A percentile compares a stretch with the other conserved stretches of the same genome.
Conservation (phyloP, 2,888 invertebrate genomes). For the Odontomyia ornata region DNA sequence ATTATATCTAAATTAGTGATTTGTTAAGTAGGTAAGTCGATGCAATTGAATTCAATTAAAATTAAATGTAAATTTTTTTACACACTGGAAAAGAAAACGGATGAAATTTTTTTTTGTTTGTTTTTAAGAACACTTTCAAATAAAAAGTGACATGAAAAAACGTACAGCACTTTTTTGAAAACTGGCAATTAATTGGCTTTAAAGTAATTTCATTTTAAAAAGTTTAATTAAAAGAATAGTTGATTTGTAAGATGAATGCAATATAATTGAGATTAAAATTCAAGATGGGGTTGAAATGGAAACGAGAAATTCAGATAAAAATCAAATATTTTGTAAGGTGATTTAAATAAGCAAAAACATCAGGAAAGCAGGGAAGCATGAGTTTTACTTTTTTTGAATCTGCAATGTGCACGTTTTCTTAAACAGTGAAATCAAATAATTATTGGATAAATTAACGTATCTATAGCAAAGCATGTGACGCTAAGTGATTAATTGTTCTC, state of each 20-base stretch:
- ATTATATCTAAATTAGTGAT: not conserved
- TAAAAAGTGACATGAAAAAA: no score
- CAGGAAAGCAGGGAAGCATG: no score
- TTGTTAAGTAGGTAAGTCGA: conserved; percentile 27
- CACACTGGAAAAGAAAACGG: conserved; percentile 7
- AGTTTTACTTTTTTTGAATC: no score
- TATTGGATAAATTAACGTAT: no score
- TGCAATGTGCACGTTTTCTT: no score
- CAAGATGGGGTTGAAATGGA: not conserved
- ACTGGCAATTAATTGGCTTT: not conserved
- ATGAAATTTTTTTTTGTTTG: not conserved
- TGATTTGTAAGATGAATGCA: not conserved
- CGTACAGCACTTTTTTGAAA: no score
- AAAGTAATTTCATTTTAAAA: not conserved
- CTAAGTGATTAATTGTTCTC: no score
- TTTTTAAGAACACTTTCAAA: not conserved
- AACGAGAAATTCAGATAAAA: no score
- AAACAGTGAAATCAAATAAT: no score
- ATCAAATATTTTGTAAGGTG: no score
- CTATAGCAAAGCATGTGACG: no score
- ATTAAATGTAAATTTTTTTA: not conserved
- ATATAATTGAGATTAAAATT: not conserved
- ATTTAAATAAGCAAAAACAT: no score
- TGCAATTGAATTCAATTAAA: conserved; percentile 15
- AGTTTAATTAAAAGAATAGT: not conserved